A percentile compares a stretch with the other conserved stretches of the same genome.
phyloP scores from a whole-genome alignment of 1,140 invertebrate species.

The Calliphora vicina region DNA sequence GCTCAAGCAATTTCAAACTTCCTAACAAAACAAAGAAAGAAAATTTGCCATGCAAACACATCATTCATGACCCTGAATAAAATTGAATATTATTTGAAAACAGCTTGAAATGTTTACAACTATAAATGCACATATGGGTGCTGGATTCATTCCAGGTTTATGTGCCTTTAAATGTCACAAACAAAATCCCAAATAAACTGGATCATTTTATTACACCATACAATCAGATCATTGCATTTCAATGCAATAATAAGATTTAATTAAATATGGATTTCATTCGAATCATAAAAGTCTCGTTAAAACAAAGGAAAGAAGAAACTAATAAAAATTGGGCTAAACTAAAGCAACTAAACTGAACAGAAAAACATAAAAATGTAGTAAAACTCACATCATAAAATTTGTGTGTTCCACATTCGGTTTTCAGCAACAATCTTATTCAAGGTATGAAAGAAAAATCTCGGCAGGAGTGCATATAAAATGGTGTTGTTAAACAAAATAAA shows the following conservation, averaged over 20 bases:
- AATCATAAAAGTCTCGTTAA: background rate
- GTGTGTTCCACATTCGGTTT: background rate
- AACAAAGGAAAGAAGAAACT: background rate
- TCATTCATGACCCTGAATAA: background rate
- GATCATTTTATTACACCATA: background rate
- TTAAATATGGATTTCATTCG: background rate
- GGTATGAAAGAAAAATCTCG: background rate
- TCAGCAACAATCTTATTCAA: background rate
- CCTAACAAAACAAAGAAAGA: background rate
- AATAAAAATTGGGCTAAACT: too few relatives aligned
- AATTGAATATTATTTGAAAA: background rate
- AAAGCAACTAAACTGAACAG: too few relatives aligned
- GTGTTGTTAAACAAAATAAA: background rate
- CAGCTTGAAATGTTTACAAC: too few relatives aligned
- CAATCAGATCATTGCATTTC: background rate
- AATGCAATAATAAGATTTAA: conserved; percentile 2
- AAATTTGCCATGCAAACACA: background rate
- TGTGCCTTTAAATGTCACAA: too few relatives aligned
- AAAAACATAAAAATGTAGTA: background rate
- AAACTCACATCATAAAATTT: background rate
- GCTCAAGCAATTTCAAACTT: background rate
- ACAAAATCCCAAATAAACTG: background rate
- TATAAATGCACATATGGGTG: too few relatives aligned
- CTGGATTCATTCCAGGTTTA: too few relatives aligned
- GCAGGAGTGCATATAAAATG: background rate